Percentiles rank a stretch among this genome's conserved stretches.
phyloP scores from a whole-genome alignment of 1,140 invertebrate genomes.

The Lethocerus indicus region DNA sequence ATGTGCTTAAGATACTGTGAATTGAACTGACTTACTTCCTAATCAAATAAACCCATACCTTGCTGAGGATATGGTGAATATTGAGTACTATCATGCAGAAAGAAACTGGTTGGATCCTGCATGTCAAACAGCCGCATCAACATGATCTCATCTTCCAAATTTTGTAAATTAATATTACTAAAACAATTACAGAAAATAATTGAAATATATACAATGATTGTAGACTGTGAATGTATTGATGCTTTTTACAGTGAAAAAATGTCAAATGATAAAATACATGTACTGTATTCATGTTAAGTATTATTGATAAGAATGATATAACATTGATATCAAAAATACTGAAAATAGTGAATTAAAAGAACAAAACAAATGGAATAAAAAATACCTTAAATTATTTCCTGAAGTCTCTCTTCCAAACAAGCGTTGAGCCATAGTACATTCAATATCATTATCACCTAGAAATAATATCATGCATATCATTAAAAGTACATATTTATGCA shows the following conservation, averaged over 20 bases:
- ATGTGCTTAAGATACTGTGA: no score
- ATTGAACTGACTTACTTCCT: no score
- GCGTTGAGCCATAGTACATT: constrained; percentile 32
- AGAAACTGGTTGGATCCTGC: constrained; percentile 22
- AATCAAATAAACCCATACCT: no score
- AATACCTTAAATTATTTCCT: constrained; percentile 8
- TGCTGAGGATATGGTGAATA: no score
- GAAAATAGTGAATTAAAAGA: no score
- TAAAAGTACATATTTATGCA: background rate
- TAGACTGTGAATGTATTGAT: no score
- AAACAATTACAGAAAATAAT: no score
- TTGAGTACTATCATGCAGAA: constrained; percentile 1
- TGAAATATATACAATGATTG: no score
- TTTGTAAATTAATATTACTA: constrained; percentile 14
- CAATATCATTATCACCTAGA: constrained; percentile 54
- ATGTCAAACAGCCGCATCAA: constrained; percentile 32
- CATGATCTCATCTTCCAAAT: constrained; percentile 32
- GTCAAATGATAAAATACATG: background rate
- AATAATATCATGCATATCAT: constrained; percentile 15
- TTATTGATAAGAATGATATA: no score
- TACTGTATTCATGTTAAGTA: no score
- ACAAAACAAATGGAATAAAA: background rate
- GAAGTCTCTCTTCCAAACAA: constrained; percentile 17
- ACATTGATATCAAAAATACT: no score
- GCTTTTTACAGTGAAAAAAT: background rate